Evolutionary conservation across 2,113 vertebrate species (phyloP).

Genomic region (Trachemys scripta): DNA sequence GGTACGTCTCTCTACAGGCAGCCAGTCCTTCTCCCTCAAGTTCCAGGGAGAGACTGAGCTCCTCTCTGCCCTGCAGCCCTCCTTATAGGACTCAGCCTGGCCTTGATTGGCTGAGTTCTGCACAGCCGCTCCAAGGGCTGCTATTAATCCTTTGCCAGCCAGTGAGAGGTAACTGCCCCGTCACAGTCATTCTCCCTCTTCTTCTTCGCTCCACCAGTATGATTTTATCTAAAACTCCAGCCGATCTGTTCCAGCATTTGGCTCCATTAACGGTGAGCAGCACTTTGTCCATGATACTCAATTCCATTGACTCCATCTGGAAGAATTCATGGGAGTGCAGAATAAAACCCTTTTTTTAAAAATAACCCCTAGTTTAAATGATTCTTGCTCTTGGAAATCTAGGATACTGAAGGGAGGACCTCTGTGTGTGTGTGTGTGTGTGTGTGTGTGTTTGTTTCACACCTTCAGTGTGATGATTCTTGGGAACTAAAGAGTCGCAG

Average conservation of each 20-base stretch:
- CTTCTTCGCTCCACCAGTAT: background rate
- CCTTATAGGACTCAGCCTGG: no score
- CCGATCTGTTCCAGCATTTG: background rate
- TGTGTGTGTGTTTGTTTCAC: background rate
- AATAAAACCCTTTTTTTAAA: background rate
- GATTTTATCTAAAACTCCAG: background rate
- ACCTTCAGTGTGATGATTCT: background rate
- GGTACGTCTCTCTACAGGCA: no score
- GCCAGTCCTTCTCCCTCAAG: no score
- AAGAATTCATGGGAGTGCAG: background rate
- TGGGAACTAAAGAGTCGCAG: background rate
- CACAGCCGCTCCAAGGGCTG: no score
- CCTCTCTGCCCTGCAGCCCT: no score
- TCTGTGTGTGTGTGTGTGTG: background rate
- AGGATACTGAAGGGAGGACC: background rate
- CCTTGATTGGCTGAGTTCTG: no score
- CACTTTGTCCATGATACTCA: fast-evolving
- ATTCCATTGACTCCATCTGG: background rate
- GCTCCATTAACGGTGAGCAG: background rate
- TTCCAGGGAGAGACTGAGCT: no score
- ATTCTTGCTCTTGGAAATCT: background rate
- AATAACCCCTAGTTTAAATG: background rate
- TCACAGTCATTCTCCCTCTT: background rate
- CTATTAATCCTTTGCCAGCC: no score
- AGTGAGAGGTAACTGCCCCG: no score